Evolutionary conservation across 2,113 vertebrate species (phyloP).

Genomic region (Cyphotilapia sp.): DNA sequence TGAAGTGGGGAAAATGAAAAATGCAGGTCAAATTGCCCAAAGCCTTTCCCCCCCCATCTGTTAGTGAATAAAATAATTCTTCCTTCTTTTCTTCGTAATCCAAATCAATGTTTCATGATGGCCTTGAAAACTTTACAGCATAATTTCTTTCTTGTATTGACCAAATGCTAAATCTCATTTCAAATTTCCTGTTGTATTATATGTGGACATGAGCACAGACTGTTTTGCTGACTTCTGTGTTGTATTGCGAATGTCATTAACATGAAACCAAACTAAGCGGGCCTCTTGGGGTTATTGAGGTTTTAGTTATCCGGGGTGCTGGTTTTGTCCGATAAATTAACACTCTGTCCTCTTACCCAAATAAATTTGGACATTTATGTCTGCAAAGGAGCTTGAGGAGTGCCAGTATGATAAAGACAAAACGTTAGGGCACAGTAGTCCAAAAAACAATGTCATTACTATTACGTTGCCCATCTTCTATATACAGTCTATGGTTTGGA

Average conservation of each 20-base stretch:
- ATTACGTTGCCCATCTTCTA: background rate
- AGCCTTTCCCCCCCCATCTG: rapidly evolving
- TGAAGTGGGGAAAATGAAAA: no score
- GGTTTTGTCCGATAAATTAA: background rate
- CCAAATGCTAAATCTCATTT: background rate
- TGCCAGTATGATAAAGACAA: background rate
- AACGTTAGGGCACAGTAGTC: background rate
- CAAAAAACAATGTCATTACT: background rate
- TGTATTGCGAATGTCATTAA: background rate
- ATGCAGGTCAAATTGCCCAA: no score
- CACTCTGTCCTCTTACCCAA: background rate
- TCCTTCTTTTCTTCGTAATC: background rate
- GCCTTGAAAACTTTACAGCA: background rate
- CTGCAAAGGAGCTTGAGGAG: background rate
- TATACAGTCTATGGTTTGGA: background rate
- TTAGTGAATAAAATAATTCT: no score
- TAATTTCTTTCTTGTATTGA: background rate
- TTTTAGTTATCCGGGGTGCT: background rate
- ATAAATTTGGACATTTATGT: background rate
- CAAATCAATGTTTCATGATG: background rate
- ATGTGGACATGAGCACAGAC: background rate
- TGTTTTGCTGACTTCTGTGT: background rate
- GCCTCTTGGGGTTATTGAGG: background rate
- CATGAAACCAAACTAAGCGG: background rate
- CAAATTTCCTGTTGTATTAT: background rate